phyloP scores from a whole-genome alignment of 1,140 invertebrate species.

The Bombus breviceps region DNA sequence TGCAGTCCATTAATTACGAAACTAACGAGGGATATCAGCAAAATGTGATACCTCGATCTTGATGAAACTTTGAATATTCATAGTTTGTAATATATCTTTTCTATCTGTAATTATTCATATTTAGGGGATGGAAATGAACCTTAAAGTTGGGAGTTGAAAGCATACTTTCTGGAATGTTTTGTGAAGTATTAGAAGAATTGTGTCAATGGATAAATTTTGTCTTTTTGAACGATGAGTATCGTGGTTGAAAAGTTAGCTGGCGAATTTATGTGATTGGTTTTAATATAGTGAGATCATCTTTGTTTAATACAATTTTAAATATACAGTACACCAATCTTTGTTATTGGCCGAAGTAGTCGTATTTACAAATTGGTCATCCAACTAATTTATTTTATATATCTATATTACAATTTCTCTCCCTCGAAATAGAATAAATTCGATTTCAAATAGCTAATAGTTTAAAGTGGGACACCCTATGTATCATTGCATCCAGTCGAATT shows the following conservation, averaged over 20 bases:
- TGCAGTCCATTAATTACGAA: too few species aligned
- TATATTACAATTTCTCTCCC: too few species aligned
- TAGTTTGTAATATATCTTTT: too few species aligned
- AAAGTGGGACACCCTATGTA: background rate
- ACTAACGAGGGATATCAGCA: too few species aligned
- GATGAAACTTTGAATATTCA: too few species aligned
- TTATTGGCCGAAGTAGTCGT: background rate
- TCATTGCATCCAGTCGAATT: constrained; percentile 8
- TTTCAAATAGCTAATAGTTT: background rate
- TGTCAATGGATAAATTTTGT: background rate
- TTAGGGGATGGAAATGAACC: too few species aligned
- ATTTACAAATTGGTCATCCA: background rate
- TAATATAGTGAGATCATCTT: background rate
- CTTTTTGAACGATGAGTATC: background rate
- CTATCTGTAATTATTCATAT: too few species aligned
- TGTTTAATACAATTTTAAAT: background rate
- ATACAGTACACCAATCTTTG: background rate
- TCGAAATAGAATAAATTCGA: background rate
- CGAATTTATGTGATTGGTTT: background rate
- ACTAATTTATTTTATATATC: background rate
- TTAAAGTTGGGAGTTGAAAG: too few species aligned
- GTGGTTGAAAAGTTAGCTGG: background rate
- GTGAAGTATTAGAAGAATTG: too few species aligned
- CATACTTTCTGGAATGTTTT: too few species aligned
- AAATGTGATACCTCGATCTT: too few species aligned